Conservation (phyloP, 2,888 invertebrate species). For the Unio pictorum region DNA sequence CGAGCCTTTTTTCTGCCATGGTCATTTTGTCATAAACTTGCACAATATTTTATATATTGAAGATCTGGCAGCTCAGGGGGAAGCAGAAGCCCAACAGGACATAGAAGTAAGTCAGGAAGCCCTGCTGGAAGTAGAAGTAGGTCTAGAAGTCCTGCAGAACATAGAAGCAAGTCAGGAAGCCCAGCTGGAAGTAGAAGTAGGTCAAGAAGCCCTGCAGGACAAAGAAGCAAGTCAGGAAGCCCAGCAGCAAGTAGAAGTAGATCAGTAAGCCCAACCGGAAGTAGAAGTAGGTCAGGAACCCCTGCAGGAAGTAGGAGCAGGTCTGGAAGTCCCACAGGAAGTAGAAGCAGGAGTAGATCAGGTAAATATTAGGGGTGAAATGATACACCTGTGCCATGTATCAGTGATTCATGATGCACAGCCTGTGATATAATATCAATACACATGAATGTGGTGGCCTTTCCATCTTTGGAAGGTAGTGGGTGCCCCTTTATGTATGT, state of each 20-base stretch:
- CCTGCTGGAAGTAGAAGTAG: conserved; percentile 26
- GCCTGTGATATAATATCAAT: no score
- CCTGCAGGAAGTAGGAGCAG: conserved; percentile 26
- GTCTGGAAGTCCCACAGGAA: conserved; percentile 26
- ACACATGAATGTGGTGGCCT: no score
- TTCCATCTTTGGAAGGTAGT: no score
- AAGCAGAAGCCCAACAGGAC: conserved; percentile 26
- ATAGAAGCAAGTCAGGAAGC: conserved; percentile 24
- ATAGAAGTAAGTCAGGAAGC: conserved; percentile 25
- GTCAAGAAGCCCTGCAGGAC: conserved; percentile 24
- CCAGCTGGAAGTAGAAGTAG: conserved; percentile 27
- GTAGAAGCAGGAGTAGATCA: conserved; percentile 12
- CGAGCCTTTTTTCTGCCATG: no score
- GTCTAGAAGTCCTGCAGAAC: conserved; percentile 24
- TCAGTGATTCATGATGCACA: no score
- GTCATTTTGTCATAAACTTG: no score
- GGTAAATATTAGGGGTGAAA: no score
- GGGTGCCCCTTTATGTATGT: no score
- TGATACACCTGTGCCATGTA: no score
- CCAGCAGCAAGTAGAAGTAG: conserved; percentile 25
- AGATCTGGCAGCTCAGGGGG: conserved; percentile 24
- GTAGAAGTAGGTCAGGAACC: conserved; percentile 24
- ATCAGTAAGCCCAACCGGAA: conserved; percentile 24
- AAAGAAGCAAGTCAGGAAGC: conserved; percentile 22
- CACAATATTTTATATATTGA: no score